Evolutionary conservation across 2,888 invertebrate species (phyloP), one percentile per base, ranked within the genome.

Genomic region (Sinopyrophorus schimmeli): DNA sequence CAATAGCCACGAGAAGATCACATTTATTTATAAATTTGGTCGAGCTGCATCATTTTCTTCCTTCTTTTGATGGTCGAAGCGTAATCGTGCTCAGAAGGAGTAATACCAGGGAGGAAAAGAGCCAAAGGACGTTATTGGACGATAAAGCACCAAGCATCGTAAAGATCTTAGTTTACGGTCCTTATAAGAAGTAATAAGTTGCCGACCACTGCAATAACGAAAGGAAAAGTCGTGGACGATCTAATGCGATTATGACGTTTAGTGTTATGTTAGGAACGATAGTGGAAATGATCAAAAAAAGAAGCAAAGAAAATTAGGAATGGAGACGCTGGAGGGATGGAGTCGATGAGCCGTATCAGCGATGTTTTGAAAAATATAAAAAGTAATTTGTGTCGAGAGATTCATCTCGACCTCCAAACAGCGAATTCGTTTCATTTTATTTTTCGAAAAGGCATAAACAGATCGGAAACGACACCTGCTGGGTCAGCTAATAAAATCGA

Each of bases 191-290:
- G 54, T 56, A 56, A 56, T 56, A 56, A 56, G 56, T 56, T 51
- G 51, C 46, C 51, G 52, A 53, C 56, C 54, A 49, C 42, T 38
- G 51, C 46, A 54, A 56, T 56, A 56, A 56, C 46, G 52, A 51
- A 46, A 44, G 50, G 47, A 55, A 53, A 41, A 46, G 39, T 32
- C 43, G 34, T 38, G 34, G 32, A 50, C 40, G 35, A 40, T 38
- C 39, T 54, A 54, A 57, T 52, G 54, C 52, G 56, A 57, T 57
- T 57, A 57, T 57, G 48, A 52, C 56, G 47, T 54, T 56, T 56
- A 54, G 56, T 53, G 48, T 55, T 49, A 48, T 48, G 53, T 41
- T 23, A 31, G 40, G 21, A 53, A 28, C 49, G 49, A 40, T 53
- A 49, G 53, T 40, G 49, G 46, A 44, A 48, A 49, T 49, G 44